Base-by-base conservation (phyloP, 2,888 invertebrate genomes). In the Agrilus biguttatus region DNA sequence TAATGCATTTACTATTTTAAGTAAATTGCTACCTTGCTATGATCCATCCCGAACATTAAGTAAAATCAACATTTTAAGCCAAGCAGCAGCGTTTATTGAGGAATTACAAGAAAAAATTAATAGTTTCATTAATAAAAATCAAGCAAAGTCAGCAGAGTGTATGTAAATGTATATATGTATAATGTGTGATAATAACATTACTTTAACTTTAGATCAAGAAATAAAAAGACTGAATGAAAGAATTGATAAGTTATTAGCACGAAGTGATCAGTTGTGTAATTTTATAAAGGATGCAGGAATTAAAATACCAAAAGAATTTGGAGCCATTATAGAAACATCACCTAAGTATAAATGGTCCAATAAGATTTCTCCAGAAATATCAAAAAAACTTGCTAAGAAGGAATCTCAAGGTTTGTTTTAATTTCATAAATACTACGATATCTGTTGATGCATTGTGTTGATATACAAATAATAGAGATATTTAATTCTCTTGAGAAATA, bases 11-110 rank as follows among this genome's bases (percentile, higher is more conserved):
- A 62, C 62, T 46, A 64, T 64, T 6, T 57, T 75, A 41, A 63
- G 65, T 40, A 69, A 70, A 53, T 60, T 71, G 39, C 53, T 75
- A 40, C 74, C 74, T 14, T 66, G 67, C 23, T 67, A 69, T 54
- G 69, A 71, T 51, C 65, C 67, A n/a, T 61, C 67, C 7, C 49
- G 57, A 7, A 58, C 51, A 10, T 53, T 65, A 47, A 63, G 63
- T 37, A 67, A 69, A 57, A 57, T 65, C 34, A 66, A 68, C 44
- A 67, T 69, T 40, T 53, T 70, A 13, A 59, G 58, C 41, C 63
- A 66, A 51, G 63, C 69, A 2, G 58, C 60, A 3, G 45, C 49
- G 14, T 58, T 61, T 44, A 67, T 70, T 41, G 52, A 55, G 39
- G 65, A 68, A 43, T 52, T 69, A 33, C 61, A 66, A 48, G 54